Conservation (phyloP, 2,113 vertebrate genomes). For the Aix galericulata region DNA sequence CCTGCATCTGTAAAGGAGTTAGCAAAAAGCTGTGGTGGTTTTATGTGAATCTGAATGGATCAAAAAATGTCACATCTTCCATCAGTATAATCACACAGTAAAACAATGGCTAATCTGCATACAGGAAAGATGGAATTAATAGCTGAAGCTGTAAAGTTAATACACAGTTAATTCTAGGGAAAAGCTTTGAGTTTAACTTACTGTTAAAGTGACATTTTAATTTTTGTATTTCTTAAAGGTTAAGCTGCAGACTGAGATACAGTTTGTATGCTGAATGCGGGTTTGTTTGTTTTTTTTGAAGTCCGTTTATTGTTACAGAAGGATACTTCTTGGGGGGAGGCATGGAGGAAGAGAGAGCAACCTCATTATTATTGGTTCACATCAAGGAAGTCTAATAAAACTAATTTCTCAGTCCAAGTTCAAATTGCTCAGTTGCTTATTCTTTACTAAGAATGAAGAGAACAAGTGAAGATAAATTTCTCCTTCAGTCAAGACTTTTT, state of each 20-base stretch:
- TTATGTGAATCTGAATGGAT: fast-evolving
- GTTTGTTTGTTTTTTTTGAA: background rate
- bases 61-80: background rate
- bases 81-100: fast-evolving
- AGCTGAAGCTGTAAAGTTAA: background rate
- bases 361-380: background rate
- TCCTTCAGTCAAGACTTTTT: background rate
- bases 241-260: background rate
- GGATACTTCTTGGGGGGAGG: background rate
- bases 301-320: background rate
- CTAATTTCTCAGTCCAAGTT: background rate
- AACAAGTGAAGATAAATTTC: background rate
- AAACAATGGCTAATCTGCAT: background rate
- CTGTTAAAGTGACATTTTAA: background rate
- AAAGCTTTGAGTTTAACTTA: background rate
- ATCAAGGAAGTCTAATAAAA: background rate
- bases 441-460: background rate
- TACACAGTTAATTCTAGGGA: background rate
- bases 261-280: background rate
- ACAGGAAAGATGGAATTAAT: background rate
- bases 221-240: background rate
- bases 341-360: background rate
- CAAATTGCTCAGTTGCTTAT: background rate
- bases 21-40: background rate
- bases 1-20: background rate